These are phyloP conservation scores for Nibea albiflora DNA, from an alignment of 2,113 vertebrate genomes.

Conservation along the genomic window DNA sequence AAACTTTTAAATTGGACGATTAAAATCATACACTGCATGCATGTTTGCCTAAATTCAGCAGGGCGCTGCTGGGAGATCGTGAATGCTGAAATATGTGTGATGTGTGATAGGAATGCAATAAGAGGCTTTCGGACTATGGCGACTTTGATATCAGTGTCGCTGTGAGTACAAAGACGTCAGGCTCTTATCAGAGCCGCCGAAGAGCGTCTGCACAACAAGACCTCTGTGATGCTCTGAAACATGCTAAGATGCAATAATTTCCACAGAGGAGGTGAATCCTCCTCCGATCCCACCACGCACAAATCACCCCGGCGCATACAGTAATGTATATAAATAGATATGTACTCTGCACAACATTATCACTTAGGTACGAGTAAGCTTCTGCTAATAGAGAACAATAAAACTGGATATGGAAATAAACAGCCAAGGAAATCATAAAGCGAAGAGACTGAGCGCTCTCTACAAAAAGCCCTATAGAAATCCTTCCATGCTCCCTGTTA, in stretches of 20 bases:
- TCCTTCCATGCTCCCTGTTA: conserved; percentile 90
- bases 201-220: conserved; percentile 88
- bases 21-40: not conserved
- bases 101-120: conserved; percentile 61
- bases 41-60: conserved; percentile 12
- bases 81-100: conserved; percentile 84
- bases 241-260: conserved; percentile 91
- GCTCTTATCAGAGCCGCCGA: conserved; percentile 91
- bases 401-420: conserved; percentile 57
- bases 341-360: conserved; percentile 17
- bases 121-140: conserved; percentile 84
- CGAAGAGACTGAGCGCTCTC: conserved; percentile 49
- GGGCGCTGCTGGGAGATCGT: conserved; percentile 62
- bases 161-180: conserved; percentile 91
- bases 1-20: not conserved
- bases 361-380: conserved; percentile 56
- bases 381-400: conserved; percentile 42
- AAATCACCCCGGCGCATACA: conserved; percentile 3
- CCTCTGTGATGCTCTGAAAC: conserved; percentile 89
- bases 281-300: conserved; percentile 59
- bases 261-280: conserved; percentile 91
- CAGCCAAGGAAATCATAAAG: conserved; percentile 38
- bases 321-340: not conserved
- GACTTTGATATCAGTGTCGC: conserved; percentile 91
- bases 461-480: conserved; percentile 68